These are phyloP conservation scores for Actenoides lindsayi DNA, from an alignment of 2,113 vertebrate genomes.

Conservation along the genomic window DNA sequence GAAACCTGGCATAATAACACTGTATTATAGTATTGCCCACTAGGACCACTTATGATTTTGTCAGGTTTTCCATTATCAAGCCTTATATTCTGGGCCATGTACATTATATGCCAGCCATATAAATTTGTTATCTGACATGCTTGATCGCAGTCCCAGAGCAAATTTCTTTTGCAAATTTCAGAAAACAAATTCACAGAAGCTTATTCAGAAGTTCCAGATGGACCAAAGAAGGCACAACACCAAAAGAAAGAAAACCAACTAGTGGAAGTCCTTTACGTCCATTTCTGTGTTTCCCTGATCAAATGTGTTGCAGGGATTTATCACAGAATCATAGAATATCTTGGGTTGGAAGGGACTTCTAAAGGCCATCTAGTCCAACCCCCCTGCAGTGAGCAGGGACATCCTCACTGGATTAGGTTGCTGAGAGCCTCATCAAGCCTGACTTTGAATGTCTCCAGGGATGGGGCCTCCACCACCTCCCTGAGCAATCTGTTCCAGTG, in stretches of 20 bases:
- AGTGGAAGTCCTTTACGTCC: not conserved
- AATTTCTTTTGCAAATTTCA: slow-evolving; percentile 42
- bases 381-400: too few species aligned
- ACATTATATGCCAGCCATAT: not conserved
- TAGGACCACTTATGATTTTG: slow-evolving; percentile 40
- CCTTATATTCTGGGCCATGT: not conserved
- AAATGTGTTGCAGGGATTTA: not conserved
- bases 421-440: too few species aligned
- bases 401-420: too few species aligned
- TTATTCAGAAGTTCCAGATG: not conserved
- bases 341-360: too few species aligned
- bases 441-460: too few species aligned
- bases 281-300: not conserved
- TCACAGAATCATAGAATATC: too few species aligned
- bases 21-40: slow-evolving; percentile 11
- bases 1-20: slow-evolving; percentile 40
- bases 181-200: not conserved
- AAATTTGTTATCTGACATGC: slow-evolving; percentile 7
- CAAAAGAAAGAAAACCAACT: not conserved
- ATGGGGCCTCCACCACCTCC: too few species aligned
- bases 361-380: too few species aligned
- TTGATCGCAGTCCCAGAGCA: not conserved
- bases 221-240: not conserved
- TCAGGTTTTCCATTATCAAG: slow-evolving; percentile 34
- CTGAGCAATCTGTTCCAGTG: too few species aligned